Evolutionary conservation across 2,797 vertebrate genomes (phyloP), one percentile per base, ranked within the genome.

Genomic region (Myotis myotis): DNA sequence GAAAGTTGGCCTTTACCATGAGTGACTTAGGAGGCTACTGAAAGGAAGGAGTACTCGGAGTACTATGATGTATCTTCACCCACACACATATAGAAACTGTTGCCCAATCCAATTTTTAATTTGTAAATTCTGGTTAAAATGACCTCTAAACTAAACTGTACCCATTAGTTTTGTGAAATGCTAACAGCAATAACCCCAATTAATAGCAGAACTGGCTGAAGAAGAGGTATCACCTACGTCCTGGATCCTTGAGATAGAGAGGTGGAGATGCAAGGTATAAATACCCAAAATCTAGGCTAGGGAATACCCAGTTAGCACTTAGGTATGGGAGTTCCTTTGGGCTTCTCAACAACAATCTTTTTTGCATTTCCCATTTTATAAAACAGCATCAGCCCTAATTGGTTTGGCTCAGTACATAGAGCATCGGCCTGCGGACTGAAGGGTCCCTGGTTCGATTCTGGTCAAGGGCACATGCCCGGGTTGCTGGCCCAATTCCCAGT

Each of bases 111-210:
- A 75, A 25, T 76, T 89, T 81, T 93, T 83, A 9, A 70, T 76
- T 60, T 89, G 60, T 70, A 89, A 89, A 70, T 47, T 83, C 60
- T 41, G 62, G 41, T 83, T 55, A 83, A 76, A 83, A 82, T 76
- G 51, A 60, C 49, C 60, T 88, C 60, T 38, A 53, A 93, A 93
- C 57, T 60, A 83, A 89, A 89, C 85, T 83, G 20, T 83, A 28
- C 17, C n/a, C 71, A 83, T 76, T 49, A 78, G 60, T 64, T 78
- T 49, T 76, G 28, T 60, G 33, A 83, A 83, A 76, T 49, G 60
- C 20, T 38, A 89, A 76, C 38, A 78, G 71, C 51, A 89, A 70
- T 93, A 76, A 89, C 22, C 44, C n/a, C 41, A 57, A n/a, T 60
- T 41, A 76, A 25, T 4, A 84, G 71, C 55, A 57, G 36, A 83